Conservation (phyloP, 1,140 invertebrate species). For the Armadillidium nasatum region DNA sequence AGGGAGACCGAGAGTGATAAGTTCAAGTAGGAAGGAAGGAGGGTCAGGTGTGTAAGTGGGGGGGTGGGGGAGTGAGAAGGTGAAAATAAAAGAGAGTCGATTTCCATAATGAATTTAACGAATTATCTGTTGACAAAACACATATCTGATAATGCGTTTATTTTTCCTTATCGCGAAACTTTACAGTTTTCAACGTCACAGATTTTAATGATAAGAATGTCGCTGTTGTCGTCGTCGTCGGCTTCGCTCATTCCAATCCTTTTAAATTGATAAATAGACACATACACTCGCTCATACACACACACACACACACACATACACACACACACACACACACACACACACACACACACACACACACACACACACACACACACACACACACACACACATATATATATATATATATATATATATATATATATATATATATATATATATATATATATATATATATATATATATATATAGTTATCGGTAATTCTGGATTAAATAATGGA, state of each 20-base stretch:
- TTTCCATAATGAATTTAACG: background rate
- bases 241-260: background rate
- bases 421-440: too few species aligned
- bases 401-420: too few species aligned
- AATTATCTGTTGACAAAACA: slow-evolving; percentile 12
- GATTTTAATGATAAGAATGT: background rate
- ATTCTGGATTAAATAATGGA: too few species aligned
- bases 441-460: too few species aligned
- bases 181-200: background rate
- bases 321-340: background rate
- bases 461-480: too few species aligned
- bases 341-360: background rate
- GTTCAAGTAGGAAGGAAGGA: too few species aligned
- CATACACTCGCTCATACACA: background rate
- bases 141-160: slow-evolving; percentile 5
- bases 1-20: too few species aligned
- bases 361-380: too few species aligned
- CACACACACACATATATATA: slow-evolving; percentile 5
- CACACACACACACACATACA: background rate
- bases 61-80: too few species aligned
- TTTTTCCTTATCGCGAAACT: slow-evolving; percentile 7
- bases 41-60: too few species aligned
- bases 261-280: background rate
- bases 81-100: too few species aligned
- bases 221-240: background rate